Evolutionary conservation across 2,113 vertebrate species (phyloP), one percentile per base, ranked within the genome.

Genomic region (Lepus timidus): DNA sequence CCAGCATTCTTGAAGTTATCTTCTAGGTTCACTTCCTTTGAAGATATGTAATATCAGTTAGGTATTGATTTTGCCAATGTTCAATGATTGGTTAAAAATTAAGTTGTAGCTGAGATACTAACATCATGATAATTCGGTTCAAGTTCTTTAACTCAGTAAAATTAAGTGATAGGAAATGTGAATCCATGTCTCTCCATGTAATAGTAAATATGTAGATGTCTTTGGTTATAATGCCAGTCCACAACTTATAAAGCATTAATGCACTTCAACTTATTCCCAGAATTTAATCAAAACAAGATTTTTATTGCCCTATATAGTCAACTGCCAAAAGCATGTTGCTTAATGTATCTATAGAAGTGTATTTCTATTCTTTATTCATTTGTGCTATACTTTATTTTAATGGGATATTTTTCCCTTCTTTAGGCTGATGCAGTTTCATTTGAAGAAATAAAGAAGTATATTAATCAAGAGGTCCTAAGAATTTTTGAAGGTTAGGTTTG

Each of bases 361-460:
- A 49, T 92, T 78, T 85, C 52, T 88, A 3, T 31, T 36, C 55
- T 84, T 61, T 90, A 29, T 82, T 93, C 58, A 49, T 39, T 36
- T 68, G 6, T 62, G 19, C 29, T 68, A 3, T 23, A 16, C 22
- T 90, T 12, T 73, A 3, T 61, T 73, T 68, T 94, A 93, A 97
- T 49, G 91, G 49, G 79, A 1, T 51, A 36, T 74, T 85, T 86
- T 88, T 96, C 33, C 90, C 36, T 79, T 96, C 73, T 94, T 76
- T 98, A 99, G 99, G 98, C 96, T 95, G 98, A 99, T 97, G 86
- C 97, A 13, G 80, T 98, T 97, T 98, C 99, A 97, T 98, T 99
- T 97, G 99, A 99, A 97, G 99, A 99, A 98, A 99, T 99, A 95
- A 99, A 98, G 98, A 98, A 96, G 81, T 99, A 99, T 36, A 99